Base-by-base conservation (phyloP, 1,140 invertebrate species). In the Lanistes nyassanus region DNA sequence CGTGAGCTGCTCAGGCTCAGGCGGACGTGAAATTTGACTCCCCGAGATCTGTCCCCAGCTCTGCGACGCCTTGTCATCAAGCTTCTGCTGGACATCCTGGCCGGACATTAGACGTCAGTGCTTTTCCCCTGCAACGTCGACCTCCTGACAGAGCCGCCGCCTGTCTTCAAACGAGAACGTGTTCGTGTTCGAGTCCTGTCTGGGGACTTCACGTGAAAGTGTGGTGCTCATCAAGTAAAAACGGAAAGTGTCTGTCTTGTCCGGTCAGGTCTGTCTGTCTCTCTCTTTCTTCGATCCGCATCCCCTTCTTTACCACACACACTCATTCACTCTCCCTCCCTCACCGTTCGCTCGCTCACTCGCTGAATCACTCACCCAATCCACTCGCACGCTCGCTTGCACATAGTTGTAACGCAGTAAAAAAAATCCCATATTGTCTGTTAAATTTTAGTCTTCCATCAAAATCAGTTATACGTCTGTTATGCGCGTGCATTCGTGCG, bases 251-350 rank as follows among this genome's bases (percentile, higher is more conserved):
- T n/a, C n/a, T n/a, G n/a, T n/a, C n/a, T n/a, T n/a, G n/a, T n/a
- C n/a, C n/a, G n/a, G n/a, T n/a, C n/a, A n/a, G n/a, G n/a, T n/a
- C 58, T 62, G 23, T 62, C 58, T 62, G 23, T 62, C 58, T 62
- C 58, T 62, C 58, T 62, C 58, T 62, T 31, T 62, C 58, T 62
- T n/a, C n/a, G n/a, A n/a, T n/a, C n/a, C n/a, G n/a, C n/a, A n/a
- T n/a, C n/a, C n/a, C n/a, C n/a, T n/a, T n/a, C n/a, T n/a, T n/a
- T n/a, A n/a, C n/a, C n/a, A n/a, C n/a, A n/a, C 58, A 26, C 58
- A 26, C 58, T 62, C 58, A 26, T 31, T 62, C 58, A 26, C 58
- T 62, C 58, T 62, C 58, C 31, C 58, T 62, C 11, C 31, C 58
- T 62, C 11, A 11, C 58, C n/a, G n/a, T n/a, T n/a, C n/a, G n/a